Conservation (phyloP, 2,888 invertebrate genomes). For the Eupithecia abbreviata region DNA sequence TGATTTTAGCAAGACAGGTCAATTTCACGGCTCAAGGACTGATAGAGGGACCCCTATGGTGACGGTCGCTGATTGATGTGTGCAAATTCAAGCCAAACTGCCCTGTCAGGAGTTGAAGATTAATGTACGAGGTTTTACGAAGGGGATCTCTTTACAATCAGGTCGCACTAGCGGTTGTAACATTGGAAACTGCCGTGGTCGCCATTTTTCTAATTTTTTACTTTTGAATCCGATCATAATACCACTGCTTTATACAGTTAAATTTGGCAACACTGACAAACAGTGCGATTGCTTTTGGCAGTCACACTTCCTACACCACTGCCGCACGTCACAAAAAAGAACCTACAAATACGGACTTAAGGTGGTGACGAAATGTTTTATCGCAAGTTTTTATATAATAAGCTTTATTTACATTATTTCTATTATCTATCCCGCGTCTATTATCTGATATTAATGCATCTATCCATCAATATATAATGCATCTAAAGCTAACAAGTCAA, state of each 20-base stretch:
- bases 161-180: background rate
- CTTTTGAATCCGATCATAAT: background rate
- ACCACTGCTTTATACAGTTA: too few species aligned
- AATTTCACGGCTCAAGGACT: constrained; percentile 16
- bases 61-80: constrained; percentile 16
- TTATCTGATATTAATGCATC: too few species aligned
- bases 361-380: too few species aligned
- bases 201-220: background rate
- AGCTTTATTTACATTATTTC: too few species aligned
- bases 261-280: background rate
- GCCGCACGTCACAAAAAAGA: too few species aligned
- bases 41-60: constrained; percentile 14
- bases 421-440: too few species aligned
- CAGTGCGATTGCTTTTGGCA: background rate
- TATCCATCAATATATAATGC: too few species aligned
- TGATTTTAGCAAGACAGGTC: constrained; percentile 14
- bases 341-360: too few species aligned
- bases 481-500: too few species aligned
- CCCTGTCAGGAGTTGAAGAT: constrained; percentile 19
- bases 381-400: too few species aligned
- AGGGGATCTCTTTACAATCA: background rate
- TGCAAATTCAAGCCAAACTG: constrained; percentile 16
- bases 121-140: constrained; percentile 14
- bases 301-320: background rate
- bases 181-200: background rate